Evolutionary conservation across 2,888 invertebrate genomes (phyloP).

Genomic region (Acleris holmiana): DNA sequence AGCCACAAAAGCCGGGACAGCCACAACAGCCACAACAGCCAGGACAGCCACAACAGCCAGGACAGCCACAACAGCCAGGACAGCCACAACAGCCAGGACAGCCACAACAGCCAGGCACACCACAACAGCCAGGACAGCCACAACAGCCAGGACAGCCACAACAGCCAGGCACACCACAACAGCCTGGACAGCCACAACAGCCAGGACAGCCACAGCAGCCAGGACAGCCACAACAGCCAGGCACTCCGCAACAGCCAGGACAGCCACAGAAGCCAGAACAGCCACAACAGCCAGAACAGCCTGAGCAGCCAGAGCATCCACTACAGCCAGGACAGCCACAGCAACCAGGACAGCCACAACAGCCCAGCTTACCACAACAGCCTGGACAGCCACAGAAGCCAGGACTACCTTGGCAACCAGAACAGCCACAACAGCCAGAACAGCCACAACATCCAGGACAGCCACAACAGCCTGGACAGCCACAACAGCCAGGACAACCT

Average conservation of each 20-base stretch:
- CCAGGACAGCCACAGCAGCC: not conserved
- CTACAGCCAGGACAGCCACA: conserved; percentile 1
- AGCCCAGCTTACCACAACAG: no score
- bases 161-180: not conserved
- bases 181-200: not conserved
- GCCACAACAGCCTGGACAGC: no score
- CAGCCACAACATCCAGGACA: no score
- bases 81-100: not conserved
- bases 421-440: no score
- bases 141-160: not conserved
- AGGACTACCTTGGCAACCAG: not conserved
- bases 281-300: conserved; percentile 2
- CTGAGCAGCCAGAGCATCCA: not conserved
- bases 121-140: not conserved
- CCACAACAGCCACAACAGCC: conserved; percentile 6
- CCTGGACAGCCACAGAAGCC: not conserved
- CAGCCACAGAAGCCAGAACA: conserved; percentile 9
- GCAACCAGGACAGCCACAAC: conserved; percentile 3
- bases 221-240: not conserved
- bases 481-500: no score
- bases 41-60: conserved; percentile 1
- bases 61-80: not conserved
- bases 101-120: not conserved
- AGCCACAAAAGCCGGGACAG: not conserved
- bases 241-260: no score